Evolutionary conservation across 2,113 vertebrate genomes (phyloP), one percentile per base, ranked within the genome.

Genomic region (Myotis lucifugus): DNA sequence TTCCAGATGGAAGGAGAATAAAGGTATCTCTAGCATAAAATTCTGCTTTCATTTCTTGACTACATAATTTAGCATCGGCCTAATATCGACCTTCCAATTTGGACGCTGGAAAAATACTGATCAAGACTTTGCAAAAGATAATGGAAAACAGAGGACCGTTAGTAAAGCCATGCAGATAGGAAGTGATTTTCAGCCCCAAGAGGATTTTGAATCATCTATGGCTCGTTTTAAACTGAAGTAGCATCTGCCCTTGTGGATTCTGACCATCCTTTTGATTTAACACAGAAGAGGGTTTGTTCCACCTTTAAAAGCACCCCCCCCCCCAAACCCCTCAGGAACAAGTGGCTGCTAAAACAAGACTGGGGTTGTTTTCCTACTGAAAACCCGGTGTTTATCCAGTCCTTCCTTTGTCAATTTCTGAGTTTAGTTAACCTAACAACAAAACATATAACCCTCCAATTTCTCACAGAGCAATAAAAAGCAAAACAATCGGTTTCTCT

Each of bases 211-310:
- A 46, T 85, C 83, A 88, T 94, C 83, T 50, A 92, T 18, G 83
- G 79, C 46, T 94, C 85, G 64, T 91, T 94, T 82, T 88, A 95
- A 79, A 84, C 66, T 72, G 18, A 72, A 96, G 88, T 9, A 69
- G 90, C 91, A 89, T 91, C 94, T 95, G 97, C 70, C 78, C 72
- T 78, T 18, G 85, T 89, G 67, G 46, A 64, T 66, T 96, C n/a
- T 94, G 84, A 96, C 74, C 85, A 94, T 96, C 79, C 91, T 92
- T 97, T 94, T 93, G 70, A 95, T 91, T 91, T 56, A 40, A 93
- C 93, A 97, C 94, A 97, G 95, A 97, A 96, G 95, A 91, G 89
- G 64, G 88, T 93, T 97, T 97, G 97, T 97, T 97, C 95, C 85
- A 97, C 96, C 97, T 97, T 97, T 91, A 94, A 96, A 96, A 93